Conservation (phyloP, 2,797 vertebrate species). For the Craterocephalus amniculus region DNA sequence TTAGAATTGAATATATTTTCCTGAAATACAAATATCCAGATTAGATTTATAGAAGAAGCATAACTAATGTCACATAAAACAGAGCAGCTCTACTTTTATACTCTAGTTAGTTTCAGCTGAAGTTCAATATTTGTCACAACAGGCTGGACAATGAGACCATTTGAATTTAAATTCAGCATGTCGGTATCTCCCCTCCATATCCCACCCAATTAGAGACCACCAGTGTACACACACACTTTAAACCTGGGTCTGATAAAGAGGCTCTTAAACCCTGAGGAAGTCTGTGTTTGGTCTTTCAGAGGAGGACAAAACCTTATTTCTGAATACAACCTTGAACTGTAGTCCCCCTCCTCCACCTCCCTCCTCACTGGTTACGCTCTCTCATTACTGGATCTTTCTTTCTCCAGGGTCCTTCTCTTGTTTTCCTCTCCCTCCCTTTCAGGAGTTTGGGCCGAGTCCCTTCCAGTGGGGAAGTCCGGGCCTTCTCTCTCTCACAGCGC, state of each 20-base stretch:
- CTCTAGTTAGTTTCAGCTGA: conserved; percentile 17
- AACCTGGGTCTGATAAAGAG: conserved; percentile 77
- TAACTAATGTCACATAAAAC: neutral
- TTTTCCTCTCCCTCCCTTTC: conserved; percentile 66
- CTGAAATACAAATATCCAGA: neutral
- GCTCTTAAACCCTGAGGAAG: conserved; percentile 81
- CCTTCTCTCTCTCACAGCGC: conserved; percentile 22
- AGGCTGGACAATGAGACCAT: conserved; percentile 63
- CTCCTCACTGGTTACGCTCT: conserved; percentile 49
- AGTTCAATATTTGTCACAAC: conserved; percentile 50
- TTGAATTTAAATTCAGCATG: conserved; percentile 81
- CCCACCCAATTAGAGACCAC: conserved; percentile 64
- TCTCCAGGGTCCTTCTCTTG: conserved; percentile 69
- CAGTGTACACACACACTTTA: conserved; percentile 38
- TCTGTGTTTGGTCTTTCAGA: conserved; percentile 75
- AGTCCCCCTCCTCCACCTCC: conserved; percentile 1
- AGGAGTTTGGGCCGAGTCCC: conserved; percentile 54
- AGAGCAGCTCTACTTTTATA: conserved; percentile 20
- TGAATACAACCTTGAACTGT: conserved; percentile 80
- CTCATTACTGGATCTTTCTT: conserved; percentile 72
- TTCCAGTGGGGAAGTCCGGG: conserved; percentile 44
- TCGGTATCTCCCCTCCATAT: conserved; percentile 33
- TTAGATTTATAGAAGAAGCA: neutral
- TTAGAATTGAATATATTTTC: neutral
- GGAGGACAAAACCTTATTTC: conserved; percentile 65